Conservation (phyloP, 2,888 invertebrate species). For the Aspidiotus destructor region DNA sequence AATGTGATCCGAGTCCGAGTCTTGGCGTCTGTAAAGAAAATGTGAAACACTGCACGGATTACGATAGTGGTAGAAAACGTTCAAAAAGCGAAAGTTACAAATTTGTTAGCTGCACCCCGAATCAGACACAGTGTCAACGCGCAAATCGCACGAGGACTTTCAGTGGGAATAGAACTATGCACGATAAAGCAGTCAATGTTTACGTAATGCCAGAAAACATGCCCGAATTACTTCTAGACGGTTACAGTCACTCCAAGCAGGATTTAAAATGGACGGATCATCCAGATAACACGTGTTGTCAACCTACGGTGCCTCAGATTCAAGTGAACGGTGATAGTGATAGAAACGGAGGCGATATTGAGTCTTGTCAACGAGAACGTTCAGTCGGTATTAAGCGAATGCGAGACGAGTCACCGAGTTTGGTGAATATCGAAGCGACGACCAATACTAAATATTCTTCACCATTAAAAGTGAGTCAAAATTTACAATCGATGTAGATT, state of each 20-base stretch:
- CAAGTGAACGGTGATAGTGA: neutral
- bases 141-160: slow-evolving; percentile 6
- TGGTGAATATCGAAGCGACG: neutral
- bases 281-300: neutral
- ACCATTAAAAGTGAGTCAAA: slow-evolving; percentile 18
- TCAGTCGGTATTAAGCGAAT: slow-evolving; percentile 17
- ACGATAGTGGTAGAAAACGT: neutral
- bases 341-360: neutral
- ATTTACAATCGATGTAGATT: neutral
- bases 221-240: slow-evolving; percentile 21
- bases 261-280: slow-evolving; percentile 14
- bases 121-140: neutral
- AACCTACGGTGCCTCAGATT: neutral
- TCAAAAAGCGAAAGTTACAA: slow-evolving; percentile 21
- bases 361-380: slow-evolving; percentile 9
- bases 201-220: slow-evolving; percentile 26
- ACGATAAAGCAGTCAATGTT: slow-evolving; percentile 26
- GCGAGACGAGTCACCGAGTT: slow-evolving; percentile 18
- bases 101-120: neutral
- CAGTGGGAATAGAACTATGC: slow-evolving; percentile 22
- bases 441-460: neutral
- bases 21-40: slow-evolving; percentile 12
- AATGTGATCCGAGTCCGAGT: neutral
- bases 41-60: neutral
- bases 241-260: neutral